Percentiles rank a stretch among this genome's conserved stretches.
phyloP scores from a whole-genome alignment of 2,113 vertebrate genomes.

The Peromyscus californicus region DNA sequence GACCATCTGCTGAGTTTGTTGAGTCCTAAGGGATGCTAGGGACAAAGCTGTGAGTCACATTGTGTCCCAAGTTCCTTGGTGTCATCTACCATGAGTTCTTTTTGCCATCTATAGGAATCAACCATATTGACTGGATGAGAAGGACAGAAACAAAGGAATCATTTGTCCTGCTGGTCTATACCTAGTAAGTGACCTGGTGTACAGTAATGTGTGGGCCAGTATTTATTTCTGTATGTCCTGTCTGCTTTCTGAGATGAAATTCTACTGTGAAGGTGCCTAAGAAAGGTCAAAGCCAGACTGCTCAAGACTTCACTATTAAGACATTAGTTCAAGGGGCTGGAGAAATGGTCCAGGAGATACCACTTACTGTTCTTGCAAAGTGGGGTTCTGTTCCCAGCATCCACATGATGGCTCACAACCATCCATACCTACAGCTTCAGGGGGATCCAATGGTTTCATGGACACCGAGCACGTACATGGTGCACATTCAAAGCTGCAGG shows the following conservation, averaged over 20 bases:
- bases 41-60: background rate
- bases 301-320: constrained; percentile 14
- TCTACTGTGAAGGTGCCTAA: constrained; percentile 30
- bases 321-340: background rate
- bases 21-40: background rate
- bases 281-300: constrained; percentile 5
- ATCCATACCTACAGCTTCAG: background rate
- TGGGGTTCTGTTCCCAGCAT: background rate
- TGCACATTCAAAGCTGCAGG: background rate
- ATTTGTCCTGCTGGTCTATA: background rate
- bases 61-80: background rate
- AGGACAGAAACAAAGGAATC: background rate
- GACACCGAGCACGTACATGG: background rate
- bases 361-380: background rate
- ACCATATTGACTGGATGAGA: background rate
- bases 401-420: background rate
- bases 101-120: background rate
- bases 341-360: background rate
- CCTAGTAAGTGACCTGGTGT: background rate
- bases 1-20: background rate
- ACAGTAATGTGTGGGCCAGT: background rate
- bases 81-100: background rate
- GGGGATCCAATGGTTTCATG: background rate
- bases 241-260: constrained; percentile 19
- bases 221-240: background rate